Percentiles rank a stretch among this genome's conserved stretches.
These are phyloP conservation scores for Apodemus sylvaticus DNA, from an alignment of 2,113 vertebrate genomes.

Conservation along the genomic window DNA sequence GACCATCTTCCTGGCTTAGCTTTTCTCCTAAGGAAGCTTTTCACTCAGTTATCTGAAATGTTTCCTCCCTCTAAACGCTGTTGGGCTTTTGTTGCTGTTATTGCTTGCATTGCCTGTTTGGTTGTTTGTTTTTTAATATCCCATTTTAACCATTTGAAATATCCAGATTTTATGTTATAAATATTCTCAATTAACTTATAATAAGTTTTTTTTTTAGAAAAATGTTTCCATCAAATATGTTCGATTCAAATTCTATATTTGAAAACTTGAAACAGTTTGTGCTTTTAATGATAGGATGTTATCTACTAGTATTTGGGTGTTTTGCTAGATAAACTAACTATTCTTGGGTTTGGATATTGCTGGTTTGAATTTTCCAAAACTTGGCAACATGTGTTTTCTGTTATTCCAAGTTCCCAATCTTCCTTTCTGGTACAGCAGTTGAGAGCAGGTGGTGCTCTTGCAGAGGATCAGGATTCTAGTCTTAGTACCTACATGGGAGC, in stretches of 20 bases:
- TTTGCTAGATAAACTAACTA: not conserved
- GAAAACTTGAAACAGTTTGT: not conserved
- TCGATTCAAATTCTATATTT: not conserved
- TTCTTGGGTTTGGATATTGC: not conserved
- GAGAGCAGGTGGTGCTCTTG: not conserved
- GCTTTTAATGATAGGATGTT: not conserved
- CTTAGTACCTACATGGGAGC: not conserved
- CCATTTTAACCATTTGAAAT: not conserved
- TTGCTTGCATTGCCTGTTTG: not conserved
- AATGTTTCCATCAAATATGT: not conserved
- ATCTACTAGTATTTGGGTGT: not conserved
- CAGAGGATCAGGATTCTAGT: not conserved
- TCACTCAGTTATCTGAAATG: not conserved
- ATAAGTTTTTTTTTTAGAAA: constrained; percentile 4
- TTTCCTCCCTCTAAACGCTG: not conserved
- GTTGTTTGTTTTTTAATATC: not conserved
- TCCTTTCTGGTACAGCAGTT: not conserved
- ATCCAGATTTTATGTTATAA: not conserved
- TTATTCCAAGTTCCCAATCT: not conserved
- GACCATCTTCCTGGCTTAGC: not conserved
- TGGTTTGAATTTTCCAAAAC: not conserved
- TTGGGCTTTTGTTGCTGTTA: not conserved
- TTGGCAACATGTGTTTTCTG: not conserved
- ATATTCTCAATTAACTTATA: not conserved
- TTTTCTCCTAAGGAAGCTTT: not conserved